A percentile compares a stretch with the other conserved stretches of the same genome.
These are phyloP conservation scores for Galerucella calmariensis DNA, from an alignment of 2,888 invertebrate species.

Conservation along the genomic window DNA sequence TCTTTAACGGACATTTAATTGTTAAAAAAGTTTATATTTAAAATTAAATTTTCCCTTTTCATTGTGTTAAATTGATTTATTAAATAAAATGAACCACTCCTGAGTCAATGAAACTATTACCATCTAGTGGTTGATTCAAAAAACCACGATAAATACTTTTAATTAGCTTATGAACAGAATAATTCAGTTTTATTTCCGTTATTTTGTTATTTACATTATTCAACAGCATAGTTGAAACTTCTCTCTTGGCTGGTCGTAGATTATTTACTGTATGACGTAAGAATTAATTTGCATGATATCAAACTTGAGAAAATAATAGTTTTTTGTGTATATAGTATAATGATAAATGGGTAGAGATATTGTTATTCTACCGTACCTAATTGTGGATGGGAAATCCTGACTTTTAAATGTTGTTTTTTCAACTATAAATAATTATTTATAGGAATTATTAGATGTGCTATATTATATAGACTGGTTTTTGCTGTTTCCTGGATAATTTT, in stretches of 20 bases:
- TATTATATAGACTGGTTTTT: conserved; percentile 17
- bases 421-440: conserved; percentile 1
- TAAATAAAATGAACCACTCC: no score
- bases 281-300: not conserved
- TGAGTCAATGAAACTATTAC: no score
- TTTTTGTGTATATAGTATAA: not conserved
- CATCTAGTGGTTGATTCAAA: no score
- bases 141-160: no score
- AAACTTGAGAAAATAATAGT: conserved; percentile 13
- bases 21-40: no score
- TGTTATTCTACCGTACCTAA: conserved; percentile 16
- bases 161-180: no score
- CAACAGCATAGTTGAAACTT: no score
- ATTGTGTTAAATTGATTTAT: no score
- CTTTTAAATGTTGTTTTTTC: conserved; percentile 9
- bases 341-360: not conserved
- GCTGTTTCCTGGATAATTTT: conserved; percentile 13
- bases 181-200: no score
- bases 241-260: not conserved
- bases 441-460: not conserved
- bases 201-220: no score
- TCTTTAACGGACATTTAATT: no score
- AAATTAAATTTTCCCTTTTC: no score
- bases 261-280: conserved; percentile 34
- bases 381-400: not conserved